Conservation (phyloP, 1,140 invertebrate genomes). For the Cheumatopsyche charites region DNA sequence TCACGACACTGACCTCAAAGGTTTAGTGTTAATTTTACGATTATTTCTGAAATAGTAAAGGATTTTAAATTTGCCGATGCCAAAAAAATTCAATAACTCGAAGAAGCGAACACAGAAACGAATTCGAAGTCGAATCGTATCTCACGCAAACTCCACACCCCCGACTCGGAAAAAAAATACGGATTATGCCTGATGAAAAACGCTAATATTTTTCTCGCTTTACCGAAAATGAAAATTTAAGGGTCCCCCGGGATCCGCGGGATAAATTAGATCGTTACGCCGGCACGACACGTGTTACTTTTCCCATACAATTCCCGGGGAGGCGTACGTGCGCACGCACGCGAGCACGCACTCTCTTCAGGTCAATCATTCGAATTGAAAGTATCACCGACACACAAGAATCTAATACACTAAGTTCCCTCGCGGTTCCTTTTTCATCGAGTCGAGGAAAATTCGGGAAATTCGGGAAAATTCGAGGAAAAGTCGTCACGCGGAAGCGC, state of each 20-base stretch:
- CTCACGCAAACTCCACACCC: no score
- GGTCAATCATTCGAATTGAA: constrained; percentile 34
- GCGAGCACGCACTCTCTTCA: background rate
- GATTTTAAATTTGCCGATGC: no score
- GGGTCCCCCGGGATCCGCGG: background rate
- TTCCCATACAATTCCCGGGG: background rate
- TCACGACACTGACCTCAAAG: no score
- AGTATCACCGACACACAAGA: background rate
- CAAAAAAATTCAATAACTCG: no score
- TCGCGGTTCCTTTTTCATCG: no score
- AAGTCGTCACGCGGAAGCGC: background rate
- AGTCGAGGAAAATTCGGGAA: background rate
- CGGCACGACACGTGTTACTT: constrained; percentile 6
- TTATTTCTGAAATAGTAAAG: no score
- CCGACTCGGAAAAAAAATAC: no score
- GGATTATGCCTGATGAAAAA: background rate
- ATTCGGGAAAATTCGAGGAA: background rate
- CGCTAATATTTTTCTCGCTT: constrained; percentile 1
- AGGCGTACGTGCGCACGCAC: background rate
- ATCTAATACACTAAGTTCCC: background rate
- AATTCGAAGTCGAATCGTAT: no score
- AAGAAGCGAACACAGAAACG: no score
- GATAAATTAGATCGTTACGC: constrained; percentile 25
- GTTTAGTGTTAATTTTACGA: no score
- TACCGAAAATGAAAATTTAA: constrained; percentile 17